Evolutionary conservation across 2,888 invertebrate genomes (phyloP), one percentile per base, ranked within the genome.

Genomic region (Acleris emargana): DNA sequence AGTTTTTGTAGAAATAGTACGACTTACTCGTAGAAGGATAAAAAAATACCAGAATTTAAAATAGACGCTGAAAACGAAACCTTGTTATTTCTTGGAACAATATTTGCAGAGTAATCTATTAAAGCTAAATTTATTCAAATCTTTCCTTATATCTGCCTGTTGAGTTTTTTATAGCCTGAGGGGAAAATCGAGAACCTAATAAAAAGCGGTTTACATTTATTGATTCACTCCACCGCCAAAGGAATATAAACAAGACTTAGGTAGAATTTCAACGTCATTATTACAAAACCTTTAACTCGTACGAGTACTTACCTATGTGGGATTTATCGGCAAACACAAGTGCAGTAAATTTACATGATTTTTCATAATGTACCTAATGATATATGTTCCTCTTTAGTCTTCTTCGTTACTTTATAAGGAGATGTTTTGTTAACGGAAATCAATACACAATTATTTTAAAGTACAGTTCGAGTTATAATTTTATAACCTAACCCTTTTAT

Each of bases 51-150:
- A 9, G 7, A 9, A 0, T 32, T 32, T 32, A 55, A 43, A 43
- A 11, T 20, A 50, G 25, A 47, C 49, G 25, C 13, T 53, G 52
- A 49, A 55, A 49, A 54, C 54, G 28, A 59, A 50, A 54, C 54
- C 64, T 32, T 64, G 54, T 54, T 59, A 64, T 50, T 50, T 59
- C 59, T 54, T 59, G 28, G 32, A 53, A 43, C 32, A 64, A 59
- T 64, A 64, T 64, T 64, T 59, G 22, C 43, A 64, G 28, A 59
- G 50, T 42, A 59, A 64, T 54, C 13, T 54, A 50, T 59, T 42
- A 32, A 54, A 64, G 59, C 49, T 64, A 59, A 54, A 64, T 54
- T 54, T 59, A 55, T 55, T 66, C 43, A 60, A 66, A 66, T 61
- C 51, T 66, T 61, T 53, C 45, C 45, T 47, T 22, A 52, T 60